Evolutionary conservation across 2,888 invertebrate genomes (phyloP), one percentile per base, ranked within the genome.

Genomic region (Trisateles emortualis): DNA sequence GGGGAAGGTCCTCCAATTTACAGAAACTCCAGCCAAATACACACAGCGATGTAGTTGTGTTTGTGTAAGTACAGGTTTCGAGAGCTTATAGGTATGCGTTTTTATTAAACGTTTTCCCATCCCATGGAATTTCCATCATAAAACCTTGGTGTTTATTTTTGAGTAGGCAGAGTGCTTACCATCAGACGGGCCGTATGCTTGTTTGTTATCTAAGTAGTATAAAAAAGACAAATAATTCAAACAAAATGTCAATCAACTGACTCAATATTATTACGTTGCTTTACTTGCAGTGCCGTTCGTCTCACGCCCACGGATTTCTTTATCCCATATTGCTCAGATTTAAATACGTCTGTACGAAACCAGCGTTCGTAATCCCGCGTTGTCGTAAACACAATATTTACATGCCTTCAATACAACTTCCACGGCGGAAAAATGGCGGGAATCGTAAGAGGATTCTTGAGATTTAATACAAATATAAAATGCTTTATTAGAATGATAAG

Each of bases 301-400:
- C 10, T 29, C 10, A 10, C 29, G 29, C 29, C n/a, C 29, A 8
- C n/a, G 2, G 30, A 13, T 4, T 10, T n/a, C 2, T 2, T n/a
- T 16, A 50, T 39, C 46, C 38, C 40, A 11, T 42, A 35, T 45
- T 24, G n/a, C 32, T 22, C 9, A 35, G 36, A 46, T 51, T 49
- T 38, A 19, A 47, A 52, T 41, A 43, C 41, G 11, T 16, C 17
- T 49, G 11, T 39, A 32, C 32, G 44, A 42, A 16, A 52, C 38
- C 43, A 38, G 24, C 26, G 32, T 30, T 3, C 33, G 16, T 56
- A 52, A 65, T 51, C 56, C 35, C 26, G 41, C 56, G 35, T 66
- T 47, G 33, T 48, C 19, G 33, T 43, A 33, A 53, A 42, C 26
- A 11, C 5, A 58, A 53, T 47, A 51, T 62, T 49, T 43, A 43